Conservation (phyloP, 1,140 invertebrate species). For the Limonius californicus region DNA sequence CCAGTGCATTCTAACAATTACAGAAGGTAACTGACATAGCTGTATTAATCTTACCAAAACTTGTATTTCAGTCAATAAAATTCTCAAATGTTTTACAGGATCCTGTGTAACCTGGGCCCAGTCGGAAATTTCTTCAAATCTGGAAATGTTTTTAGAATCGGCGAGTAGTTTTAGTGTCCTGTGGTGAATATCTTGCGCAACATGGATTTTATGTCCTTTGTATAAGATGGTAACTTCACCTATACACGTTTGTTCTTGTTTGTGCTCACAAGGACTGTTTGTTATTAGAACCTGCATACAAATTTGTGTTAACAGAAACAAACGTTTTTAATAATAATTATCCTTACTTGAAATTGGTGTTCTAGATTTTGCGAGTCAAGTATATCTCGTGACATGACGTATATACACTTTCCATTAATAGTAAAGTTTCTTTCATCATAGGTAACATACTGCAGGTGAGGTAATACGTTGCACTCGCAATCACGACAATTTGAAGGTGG, state of each 20-base stretch:
- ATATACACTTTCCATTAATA: slow-evolving; percentile 75
- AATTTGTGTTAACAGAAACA: neutral
- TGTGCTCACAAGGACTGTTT: slow-evolving; percentile 55
- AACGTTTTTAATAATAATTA: neutral
- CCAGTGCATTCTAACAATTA: too few relatives aligned
- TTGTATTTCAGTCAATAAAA: slow-evolving; percentile 48
- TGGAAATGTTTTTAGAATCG: too few relatives aligned
- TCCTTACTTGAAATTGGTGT: slow-evolving; percentile 60
- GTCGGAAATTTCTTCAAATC: too few relatives aligned
- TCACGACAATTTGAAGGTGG: slow-evolving; percentile 68
- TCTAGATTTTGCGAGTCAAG: slow-evolving; percentile 45
- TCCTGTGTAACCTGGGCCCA: slow-evolving; percentile 11
- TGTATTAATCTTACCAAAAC: slow-evolving; percentile 42
- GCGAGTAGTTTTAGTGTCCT: too few relatives aligned
- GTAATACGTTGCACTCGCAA: slow-evolving; percentile 71
- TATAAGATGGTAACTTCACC: slow-evolving; percentile 63
- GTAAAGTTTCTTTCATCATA: slow-evolving; percentile 70
- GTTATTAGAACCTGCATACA: slow-evolving; percentile 55
- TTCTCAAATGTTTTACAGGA: slow-evolving; percentile 43
- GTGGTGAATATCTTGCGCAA: slow-evolving; percentile 26
- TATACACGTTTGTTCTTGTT: slow-evolving; percentile 52
- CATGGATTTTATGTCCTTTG: slow-evolving; percentile 53
- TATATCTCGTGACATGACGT: slow-evolving; percentile 65
- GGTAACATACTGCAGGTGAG: slow-evolving; percentile 66
- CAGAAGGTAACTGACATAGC: slow-evolving; percentile 24